phyloP scores from a whole-genome alignment of 2,797 vertebrate genomes.

The Anguilla anguilla region DNA sequence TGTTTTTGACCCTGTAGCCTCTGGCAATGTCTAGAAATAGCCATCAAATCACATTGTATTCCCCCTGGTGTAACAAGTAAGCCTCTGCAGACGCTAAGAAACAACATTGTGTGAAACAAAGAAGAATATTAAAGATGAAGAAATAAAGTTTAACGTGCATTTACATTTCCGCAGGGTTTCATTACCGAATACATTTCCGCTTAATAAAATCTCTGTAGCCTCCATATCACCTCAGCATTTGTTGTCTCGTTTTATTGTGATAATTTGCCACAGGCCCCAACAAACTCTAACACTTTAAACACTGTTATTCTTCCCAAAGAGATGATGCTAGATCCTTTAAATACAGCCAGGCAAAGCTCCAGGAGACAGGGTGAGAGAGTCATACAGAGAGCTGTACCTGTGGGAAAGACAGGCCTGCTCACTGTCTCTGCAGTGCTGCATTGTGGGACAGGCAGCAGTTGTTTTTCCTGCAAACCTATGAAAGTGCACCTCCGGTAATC shows the following conservation, averaged over 20 bases:
- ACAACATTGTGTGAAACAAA: background rate
- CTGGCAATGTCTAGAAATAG: background rate
- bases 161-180: background rate
- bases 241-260: background rate
- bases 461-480: background rate
- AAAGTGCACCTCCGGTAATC: background rate
- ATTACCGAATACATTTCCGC: background rate
- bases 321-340: slow-evolving; percentile 7
- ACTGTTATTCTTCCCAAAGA: background rate
- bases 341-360: background rate
- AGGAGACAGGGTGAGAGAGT: background rate
- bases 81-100: background rate
- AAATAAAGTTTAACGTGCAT: background rate
- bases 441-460: background rate
- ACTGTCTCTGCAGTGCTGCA: background rate
- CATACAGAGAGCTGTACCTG: background rate
- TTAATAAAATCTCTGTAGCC: background rate
- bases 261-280: background rate
- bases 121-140: background rate
- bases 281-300: background rate
- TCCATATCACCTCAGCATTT: background rate
- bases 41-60: background rate
- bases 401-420: background rate
- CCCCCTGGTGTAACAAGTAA: background rate
- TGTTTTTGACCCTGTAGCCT: background rate